A percentile compares a stretch with the other conserved stretches of the same genome.
Evolutionary conservation across 2,888 invertebrate genomes (phyloP).

Genomic region (Spicauda simplicius): DNA sequence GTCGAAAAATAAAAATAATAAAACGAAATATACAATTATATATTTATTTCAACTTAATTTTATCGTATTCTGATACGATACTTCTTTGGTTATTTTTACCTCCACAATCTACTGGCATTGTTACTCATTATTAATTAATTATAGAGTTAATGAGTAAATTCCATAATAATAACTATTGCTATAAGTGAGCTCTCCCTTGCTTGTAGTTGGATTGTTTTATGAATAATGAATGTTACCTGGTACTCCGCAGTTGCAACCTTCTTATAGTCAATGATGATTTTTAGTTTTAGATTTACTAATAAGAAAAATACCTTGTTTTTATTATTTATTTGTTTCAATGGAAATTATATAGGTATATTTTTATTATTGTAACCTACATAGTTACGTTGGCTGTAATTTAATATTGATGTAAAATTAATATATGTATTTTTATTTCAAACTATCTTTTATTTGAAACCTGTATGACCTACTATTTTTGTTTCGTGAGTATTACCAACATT

Average conservation of each 20-base stretch:
- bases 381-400: slow-evolving; percentile 85
- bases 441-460: slow-evolving; percentile 61
- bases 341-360: slow-evolving; percentile 84
- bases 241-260: slow-evolving; percentile 72
- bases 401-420: slow-evolving; percentile 85
- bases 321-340: slow-evolving; percentile 84
- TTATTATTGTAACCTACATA: slow-evolving; percentile 84
- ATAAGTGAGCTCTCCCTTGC: slow-evolving; percentile 81
- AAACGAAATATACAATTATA: no score
- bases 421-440: slow-evolving; percentile 85
- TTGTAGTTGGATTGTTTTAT: slow-evolving; percentile 79
- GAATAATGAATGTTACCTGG: slow-evolving; percentile 72
- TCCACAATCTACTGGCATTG: slow-evolving; percentile 62
- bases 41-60: no score
- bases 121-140: slow-evolving; percentile 77
- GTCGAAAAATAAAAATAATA: no score
- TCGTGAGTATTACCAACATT: no score
- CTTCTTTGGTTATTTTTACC: slow-evolving; percentile 31
- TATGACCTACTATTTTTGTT: no score
- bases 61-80: no score
- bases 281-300: slow-evolving; percentile 79
- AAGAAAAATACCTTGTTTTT: slow-evolving; percentile 82
- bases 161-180: slow-evolving; percentile 78
- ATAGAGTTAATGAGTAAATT: slow-evolving; percentile 80
- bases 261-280: slow-evolving; percentile 80